Evolutionary conservation across 2,888 invertebrate genomes (phyloP), one percentile per base, ranked within the genome.

Genomic region (Anaspis maculata): DNA sequence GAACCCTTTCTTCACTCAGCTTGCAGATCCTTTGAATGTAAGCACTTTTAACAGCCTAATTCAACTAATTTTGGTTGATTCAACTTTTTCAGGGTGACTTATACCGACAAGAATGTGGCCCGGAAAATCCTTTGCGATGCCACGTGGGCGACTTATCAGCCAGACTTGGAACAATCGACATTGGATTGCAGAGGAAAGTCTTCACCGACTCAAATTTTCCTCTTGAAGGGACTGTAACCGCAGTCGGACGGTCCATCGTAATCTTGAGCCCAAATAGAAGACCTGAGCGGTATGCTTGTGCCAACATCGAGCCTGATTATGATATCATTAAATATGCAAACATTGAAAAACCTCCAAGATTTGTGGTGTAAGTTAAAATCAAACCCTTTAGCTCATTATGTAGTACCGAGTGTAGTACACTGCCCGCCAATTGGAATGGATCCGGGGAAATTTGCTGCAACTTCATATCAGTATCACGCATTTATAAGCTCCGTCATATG

Each of bases 111-210:
- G 91, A 95, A 68, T 95, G 95, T 59, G 84, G 84, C 0, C 76
- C 85, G 0, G 83, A 86, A 61, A 87, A 90, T 53, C 94, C 92
- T 0, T 64, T 91, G 32, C 72, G 94, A 2, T 95, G 95, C 59
- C 84, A 91, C 57, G 85, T 92, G 1, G 95, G 94, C 0, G 95
- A 95, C 62, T 66, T 92, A 25, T 85, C 90, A 0, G 79, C 87
- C 0, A 73, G 92, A 42, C 67, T 91, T 19, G 92, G 90, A 1
- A 77, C 86, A 1, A 84, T 94, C 28, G 77, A 80, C 51, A 71
- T 95, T 16, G 94, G 94, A 2, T 70, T 77, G 1, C 71, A 79
- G 35, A 75, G 88, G 23, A 74, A 76, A 54, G 76, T 92, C 42
- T 80, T 87, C 51, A 77, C 83, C 21, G 95, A 95, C 67, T 73